Conservation (phyloP, 23 tunicate species). For the Clavelina lepadiformis region DNA sequence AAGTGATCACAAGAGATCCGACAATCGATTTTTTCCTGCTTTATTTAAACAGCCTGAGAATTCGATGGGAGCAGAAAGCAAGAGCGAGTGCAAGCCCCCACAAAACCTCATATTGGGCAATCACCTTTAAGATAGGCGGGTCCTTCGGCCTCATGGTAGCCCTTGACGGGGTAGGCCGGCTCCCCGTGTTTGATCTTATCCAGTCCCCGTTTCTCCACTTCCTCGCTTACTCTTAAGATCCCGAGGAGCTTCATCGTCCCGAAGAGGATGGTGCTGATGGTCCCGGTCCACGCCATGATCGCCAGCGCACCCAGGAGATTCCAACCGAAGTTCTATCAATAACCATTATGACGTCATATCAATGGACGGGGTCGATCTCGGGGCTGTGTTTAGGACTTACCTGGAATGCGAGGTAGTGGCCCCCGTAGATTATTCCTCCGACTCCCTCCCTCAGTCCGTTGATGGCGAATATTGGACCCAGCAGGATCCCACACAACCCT, state of each 20-base stretch:
- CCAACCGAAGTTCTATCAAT: conserved; percentile 54
- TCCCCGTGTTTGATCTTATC: conserved; percentile 85
- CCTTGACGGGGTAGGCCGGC: conserved; percentile 76
- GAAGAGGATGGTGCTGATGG: conserved; percentile 36
- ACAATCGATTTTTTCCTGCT: no score
- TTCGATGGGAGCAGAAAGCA: no score
- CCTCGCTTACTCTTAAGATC: conserved; percentile 41
- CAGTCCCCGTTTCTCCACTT: conserved; percentile 56
- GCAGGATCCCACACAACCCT: conserved; percentile 32
- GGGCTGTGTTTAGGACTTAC: not conserved
- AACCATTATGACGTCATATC: not conserved
- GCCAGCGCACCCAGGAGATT: conserved; percentile 46
- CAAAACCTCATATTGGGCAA: no score
- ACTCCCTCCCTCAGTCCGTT: conserved; percentile 8
- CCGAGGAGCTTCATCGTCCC: conserved; percentile 33
- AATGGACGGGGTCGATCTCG: not conserved
- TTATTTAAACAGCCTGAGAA: no score
- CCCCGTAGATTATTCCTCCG: conserved; percentile 22
- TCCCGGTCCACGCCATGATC: conserved; percentile 57
- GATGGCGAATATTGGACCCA: conserved; percentile 25
- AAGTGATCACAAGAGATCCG: no score
- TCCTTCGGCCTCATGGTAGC: conserved; percentile 22
- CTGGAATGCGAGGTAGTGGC: conserved; percentile 7
- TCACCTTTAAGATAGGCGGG: not conserved
- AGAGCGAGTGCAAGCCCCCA: no score